These are phyloP conservation scores for Metopia argyrocephala DNA, from an alignment of 2,888 invertebrate genomes.

Conservation along the genomic window DNA sequence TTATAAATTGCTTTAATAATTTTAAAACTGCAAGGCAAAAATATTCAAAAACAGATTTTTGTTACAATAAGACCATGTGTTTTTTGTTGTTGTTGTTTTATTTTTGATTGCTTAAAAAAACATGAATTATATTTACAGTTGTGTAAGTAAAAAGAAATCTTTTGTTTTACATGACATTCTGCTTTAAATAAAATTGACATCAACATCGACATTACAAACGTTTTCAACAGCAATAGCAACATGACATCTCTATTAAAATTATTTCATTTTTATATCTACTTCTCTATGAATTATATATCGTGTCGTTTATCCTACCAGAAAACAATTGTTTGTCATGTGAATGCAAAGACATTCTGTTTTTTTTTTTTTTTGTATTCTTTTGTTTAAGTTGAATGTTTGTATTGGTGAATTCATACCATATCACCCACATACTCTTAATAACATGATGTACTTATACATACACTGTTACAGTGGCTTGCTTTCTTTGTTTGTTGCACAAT, in stretches of 20 bases:
- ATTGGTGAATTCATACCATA: too few species aligned
- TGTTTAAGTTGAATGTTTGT: too few species aligned
- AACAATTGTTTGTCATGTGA: slow-evolving; percentile 24
- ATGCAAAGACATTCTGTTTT: slow-evolving; percentile 22
- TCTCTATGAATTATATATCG: not conserved
- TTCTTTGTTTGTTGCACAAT: too few species aligned
- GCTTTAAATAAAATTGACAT: slow-evolving; percentile 9
- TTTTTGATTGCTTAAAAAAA: not conserved
- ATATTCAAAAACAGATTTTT: slow-evolving; percentile 4
- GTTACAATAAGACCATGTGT: not conserved
- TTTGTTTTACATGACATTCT: slow-evolving; percentile 27
- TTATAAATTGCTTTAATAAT: slow-evolving; percentile 32
- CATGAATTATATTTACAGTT: not conserved
- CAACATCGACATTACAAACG: not conserved
- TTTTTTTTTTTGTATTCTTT: not conserved
- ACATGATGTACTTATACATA: too few species aligned
- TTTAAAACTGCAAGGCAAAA: not conserved
- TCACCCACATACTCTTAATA: too few species aligned
- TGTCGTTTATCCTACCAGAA: not conserved
- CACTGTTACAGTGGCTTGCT: too few species aligned
- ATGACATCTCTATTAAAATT: not conserved
- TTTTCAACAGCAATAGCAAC: not conserved
- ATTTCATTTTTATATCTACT: not conserved
- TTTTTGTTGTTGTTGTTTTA: not conserved
- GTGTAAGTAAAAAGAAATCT: not conserved